Base-by-base conservation (phyloP, 2,888 invertebrate species). In the Myathropa florea region DNA sequence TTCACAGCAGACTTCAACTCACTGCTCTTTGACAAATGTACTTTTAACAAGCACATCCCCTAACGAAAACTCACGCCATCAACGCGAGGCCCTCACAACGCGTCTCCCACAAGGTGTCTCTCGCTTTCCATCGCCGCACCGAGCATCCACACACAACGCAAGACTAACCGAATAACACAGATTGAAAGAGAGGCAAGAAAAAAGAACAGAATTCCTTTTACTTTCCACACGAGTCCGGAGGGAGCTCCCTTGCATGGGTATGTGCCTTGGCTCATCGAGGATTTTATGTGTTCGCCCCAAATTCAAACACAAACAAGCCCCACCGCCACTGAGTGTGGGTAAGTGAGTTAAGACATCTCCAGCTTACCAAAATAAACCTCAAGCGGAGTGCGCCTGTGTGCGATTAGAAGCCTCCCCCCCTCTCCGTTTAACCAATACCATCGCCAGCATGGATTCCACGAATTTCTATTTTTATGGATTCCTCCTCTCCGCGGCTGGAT, bases 161-260 rank as follows among this genome's bases (percentile, higher is more conserved):
- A 36, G n/a, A 76, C 59, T 76, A 76, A 76, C 76, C 76, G 76
- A 76, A 76, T 76, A 76, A 76, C 76, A 76, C 76, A 76, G 65
- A 76, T 76, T 46, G 24, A 24, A 6, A 12, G 14, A 23, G 24
- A 57, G 24, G 6, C 4, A 12, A 57, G 12, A 57, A 10, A 57
- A 14, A 46, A 55, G 9, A 76, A 67, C 0, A 46, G 46, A 46
- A 46, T 46, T 46, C 65, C 65, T 76, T 76, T 76, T 76, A 76
- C 76, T 76, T 75, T 76, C 36, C 76, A 65, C 65, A 18, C 23
- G 26, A 28, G 30, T 65, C 9, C 26, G 55, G 7, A n/a, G 55
- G 64, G 36, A 59, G 64, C 39, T 59, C 26, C 36, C 59, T 18
- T 33, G 26, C 18, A 23, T 36, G 23, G 30, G 23, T 21, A 46